Conservation (phyloP, 2,113 vertebrate species). For the Progne subis region DNA sequence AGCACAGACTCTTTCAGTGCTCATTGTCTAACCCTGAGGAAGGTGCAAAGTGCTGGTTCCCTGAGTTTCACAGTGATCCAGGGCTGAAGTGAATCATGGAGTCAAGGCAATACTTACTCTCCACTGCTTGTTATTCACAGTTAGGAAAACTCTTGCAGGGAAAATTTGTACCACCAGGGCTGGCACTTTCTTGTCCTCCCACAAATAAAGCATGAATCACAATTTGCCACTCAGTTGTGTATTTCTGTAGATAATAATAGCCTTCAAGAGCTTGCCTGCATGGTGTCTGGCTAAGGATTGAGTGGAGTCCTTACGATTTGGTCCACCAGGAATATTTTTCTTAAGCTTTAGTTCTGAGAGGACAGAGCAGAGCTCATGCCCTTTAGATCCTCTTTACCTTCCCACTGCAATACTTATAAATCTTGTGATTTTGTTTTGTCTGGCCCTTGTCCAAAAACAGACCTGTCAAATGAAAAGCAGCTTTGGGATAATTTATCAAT, state of each 20-base stretch:
- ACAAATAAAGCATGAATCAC: neutral
- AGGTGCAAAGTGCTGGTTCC: neutral
- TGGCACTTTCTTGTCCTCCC: neutral
- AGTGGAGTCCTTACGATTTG: neutral
- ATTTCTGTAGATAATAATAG: neutral
- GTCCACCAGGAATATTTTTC: neutral
- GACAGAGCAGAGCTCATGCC: conserved; percentile 36
- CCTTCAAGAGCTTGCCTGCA: neutral
- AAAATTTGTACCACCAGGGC: neutral
- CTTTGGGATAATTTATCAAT: conserved; percentile 82
- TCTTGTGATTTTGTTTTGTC: conserved; percentile 79
- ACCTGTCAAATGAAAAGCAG: conserved; percentile 70
- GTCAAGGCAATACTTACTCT: neutral
- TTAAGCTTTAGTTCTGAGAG: neutral
- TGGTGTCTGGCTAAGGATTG: neutral
- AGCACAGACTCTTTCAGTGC: neutral
- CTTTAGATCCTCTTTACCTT: conserved; percentile 65
- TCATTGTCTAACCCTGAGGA: neutral
- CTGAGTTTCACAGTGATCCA: neutral
- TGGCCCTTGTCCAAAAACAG: conserved; percentile 77
- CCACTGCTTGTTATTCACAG: neutral
- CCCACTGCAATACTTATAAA: conserved; percentile 71
- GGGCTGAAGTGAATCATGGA: neutral
- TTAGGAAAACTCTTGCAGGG: neutral
- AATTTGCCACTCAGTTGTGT: neutral